Percentiles rank a stretch among this genome's conserved stretches.
phyloP scores from a whole-genome alignment of 2,113 vertebrate species.

The Centrocercus urophasianus region DNA sequence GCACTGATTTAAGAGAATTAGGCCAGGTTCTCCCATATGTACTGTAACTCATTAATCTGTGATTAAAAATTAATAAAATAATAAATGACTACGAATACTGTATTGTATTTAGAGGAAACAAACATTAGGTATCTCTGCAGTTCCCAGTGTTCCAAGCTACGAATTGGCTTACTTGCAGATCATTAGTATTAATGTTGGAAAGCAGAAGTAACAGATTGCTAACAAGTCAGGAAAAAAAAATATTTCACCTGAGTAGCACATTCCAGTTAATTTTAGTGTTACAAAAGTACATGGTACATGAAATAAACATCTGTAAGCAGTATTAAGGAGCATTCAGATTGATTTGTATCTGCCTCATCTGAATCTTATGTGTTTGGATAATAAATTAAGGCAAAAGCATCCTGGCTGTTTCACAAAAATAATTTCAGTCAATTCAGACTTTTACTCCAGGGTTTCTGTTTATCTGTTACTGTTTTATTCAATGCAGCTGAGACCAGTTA shows the following conservation, averaged over 20 bases:
- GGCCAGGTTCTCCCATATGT: not conserved
- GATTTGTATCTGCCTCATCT: not conserved
- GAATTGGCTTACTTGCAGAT: not conserved
- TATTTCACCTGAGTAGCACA: not conserved
- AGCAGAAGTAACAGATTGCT: not conserved
- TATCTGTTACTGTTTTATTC: not conserved
- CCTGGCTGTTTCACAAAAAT: not conserved
- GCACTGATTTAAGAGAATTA: not conserved
- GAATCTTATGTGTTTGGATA: not conserved
- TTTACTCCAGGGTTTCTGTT: not conserved
- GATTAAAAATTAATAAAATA: not conserved
- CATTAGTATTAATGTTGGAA: not conserved
- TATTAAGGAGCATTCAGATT: not conserved
- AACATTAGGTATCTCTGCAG: not conserved
- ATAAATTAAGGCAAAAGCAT: not conserved
- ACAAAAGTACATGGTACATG: not conserved
- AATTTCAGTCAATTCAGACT: not conserved
- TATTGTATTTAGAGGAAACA: not conserved
- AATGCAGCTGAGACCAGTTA: not conserved
- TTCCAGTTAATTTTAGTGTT: not conserved
- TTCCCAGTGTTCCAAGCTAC: not conserved
- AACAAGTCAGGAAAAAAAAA: not conserved
- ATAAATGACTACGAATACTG: too few species aligned
- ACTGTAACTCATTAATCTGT: fast-evolving
- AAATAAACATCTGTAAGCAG: not conserved